These are phyloP conservation scores for Lepus townsendii DNA, from an alignment of 2,797 vertebrate genomes.

Conservation along the genomic window DNA sequence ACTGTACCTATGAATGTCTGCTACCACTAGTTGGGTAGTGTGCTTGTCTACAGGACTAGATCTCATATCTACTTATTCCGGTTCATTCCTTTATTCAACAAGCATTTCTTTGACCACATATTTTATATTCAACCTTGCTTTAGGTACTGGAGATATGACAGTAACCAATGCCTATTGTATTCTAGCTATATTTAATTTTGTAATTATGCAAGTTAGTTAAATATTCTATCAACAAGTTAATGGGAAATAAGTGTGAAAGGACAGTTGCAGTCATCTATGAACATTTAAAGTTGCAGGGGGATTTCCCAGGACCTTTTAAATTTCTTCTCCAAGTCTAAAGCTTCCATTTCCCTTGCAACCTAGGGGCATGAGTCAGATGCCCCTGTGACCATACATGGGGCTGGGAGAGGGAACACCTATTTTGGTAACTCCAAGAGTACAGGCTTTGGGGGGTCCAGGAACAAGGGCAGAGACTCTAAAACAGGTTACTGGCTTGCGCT, in stretches of 20 bases:
- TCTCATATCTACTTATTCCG: background rate
- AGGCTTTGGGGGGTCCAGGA: too few relatives aligned
- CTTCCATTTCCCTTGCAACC: background rate
- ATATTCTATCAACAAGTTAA: background rate
- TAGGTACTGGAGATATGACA: background rate
- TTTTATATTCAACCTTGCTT: background rate
- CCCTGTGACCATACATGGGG: background rate
- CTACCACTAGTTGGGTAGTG: background rate
- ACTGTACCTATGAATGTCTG: background rate
- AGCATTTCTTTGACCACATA: background rate
- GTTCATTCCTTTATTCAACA: slow-evolving; percentile 4
- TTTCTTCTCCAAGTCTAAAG: background rate
- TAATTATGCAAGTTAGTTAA: slow-evolving; percentile 24
- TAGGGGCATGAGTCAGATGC: background rate
- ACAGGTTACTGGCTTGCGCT: too few relatives aligned
- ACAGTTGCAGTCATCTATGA: background rate
- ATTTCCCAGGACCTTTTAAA: background rate
- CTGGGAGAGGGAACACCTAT: background rate
- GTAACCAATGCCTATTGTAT: background rate
- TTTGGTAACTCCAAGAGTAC: background rate
- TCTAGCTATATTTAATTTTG: slow-evolving; percentile 23
- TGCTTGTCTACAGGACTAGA: background rate
- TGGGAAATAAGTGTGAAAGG: background rate
- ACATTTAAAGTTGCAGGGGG: background rate
- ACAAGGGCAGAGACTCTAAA: too few relatives aligned